phyloP scores from a whole-genome alignment of 2,888 invertebrate species.

The Lycaena phlaeas region DNA sequence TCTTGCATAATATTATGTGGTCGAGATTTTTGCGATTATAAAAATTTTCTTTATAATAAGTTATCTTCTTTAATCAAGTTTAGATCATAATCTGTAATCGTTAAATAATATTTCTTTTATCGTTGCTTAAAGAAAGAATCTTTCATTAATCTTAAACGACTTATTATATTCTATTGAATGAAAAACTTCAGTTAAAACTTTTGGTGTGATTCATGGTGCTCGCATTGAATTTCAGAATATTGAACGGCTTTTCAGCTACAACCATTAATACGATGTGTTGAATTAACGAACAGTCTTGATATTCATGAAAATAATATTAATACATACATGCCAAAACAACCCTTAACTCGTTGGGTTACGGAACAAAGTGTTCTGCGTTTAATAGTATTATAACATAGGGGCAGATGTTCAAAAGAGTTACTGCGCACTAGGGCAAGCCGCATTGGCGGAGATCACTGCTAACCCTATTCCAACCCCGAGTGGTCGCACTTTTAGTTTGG shows the following conservation, averaged over 20 bases:
- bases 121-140: no score
- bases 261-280: conserved; percentile 6
- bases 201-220: not conserved
- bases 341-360: not conserved
- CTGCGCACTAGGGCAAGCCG: conserved; percentile 36
- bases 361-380: not conserved
- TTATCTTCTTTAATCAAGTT: no score
- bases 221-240: conserved; percentile 4
- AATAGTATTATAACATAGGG: not conserved
- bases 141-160: no score
- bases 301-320: not conserved
- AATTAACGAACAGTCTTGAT: not conserved
- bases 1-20: no score
- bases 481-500: conserved; percentile 21
- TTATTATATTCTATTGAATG: not conserved
- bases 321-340: not conserved
- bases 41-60: no score
- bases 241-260: conserved; percentile 2
- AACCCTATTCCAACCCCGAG: conserved; percentile 31
- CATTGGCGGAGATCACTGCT: conserved; percentile 32
- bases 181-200: not conserved
- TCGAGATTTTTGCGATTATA: no score
- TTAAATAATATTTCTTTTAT: no score
- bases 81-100: no score
- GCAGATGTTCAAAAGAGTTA: conserved; percentile 10